phyloP scores from a whole-genome alignment of 2,113 vertebrate species.

The Lepus timidus region DNA sequence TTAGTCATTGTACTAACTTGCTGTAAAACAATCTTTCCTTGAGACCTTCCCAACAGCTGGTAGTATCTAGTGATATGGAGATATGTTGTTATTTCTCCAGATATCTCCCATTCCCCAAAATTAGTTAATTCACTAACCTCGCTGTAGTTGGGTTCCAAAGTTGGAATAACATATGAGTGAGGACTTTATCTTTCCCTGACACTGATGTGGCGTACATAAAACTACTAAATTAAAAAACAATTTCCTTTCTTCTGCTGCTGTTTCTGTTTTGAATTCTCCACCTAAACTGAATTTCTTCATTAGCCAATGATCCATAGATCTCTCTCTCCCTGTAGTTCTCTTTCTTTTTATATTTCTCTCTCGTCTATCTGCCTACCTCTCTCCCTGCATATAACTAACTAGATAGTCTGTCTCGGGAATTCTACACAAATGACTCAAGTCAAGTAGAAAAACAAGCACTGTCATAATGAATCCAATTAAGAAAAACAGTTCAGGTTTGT shows the following conservation, averaged over 20 bases:
- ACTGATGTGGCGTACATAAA: neutral
- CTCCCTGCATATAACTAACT: neutral
- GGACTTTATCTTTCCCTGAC: neutral
- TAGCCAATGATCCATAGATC: neutral
- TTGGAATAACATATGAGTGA: neutral
- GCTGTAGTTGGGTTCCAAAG: neutral
- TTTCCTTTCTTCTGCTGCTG: neutral
- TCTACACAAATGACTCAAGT: slow-evolving; percentile 9
- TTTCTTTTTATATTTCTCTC: neutral
- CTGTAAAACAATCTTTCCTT: neutral
- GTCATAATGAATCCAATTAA: neutral
- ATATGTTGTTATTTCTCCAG: neutral
- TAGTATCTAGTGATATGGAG: neutral
- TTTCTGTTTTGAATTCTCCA: neutral
- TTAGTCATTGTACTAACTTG: neutral
- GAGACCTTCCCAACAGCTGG: neutral
- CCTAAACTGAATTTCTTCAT: neutral
- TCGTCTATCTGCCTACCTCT: neutral
- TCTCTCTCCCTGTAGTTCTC: neutral
- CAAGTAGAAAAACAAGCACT: slow-evolving; percentile 23
- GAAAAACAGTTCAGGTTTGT: neutral
- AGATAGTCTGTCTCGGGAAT: slow-evolving; percentile 10
- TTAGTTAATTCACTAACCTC: slow-evolving; percentile 42
- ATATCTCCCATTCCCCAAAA: neutral
- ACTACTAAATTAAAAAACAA: neutral